Evolutionary conservation across 2,113 vertebrate genomes (phyloP), one percentile per base, ranked within the genome.

Genomic region (Seriola rivoliana): DNA sequence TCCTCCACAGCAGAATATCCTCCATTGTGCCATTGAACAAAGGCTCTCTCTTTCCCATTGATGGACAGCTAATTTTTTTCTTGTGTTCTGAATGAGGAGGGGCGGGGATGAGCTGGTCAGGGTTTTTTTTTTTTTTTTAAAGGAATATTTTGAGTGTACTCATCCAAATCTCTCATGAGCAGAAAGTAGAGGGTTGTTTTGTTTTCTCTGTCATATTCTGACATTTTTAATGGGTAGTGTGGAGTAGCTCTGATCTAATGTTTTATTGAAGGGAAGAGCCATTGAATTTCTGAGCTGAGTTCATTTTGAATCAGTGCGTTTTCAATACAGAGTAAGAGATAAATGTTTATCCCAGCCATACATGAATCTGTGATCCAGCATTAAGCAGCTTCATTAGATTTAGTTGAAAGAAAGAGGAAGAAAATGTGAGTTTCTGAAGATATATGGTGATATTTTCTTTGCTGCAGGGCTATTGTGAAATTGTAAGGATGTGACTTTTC

Each of bases 11-110:
- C 90, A 95, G 94, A 95, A 95, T 94, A 92, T 89, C 85, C 82
- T 77, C 88, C 87, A 94, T 95, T 95, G 94, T 95, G 89, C 68
- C 29, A 0, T 9, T 38, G 84, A 87, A 95, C 94, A 95, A 95
- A 95, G 91, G 76, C 89, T 8, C 87, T 75, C 91, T 94, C 89
- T 93, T 84, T 84, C 42, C 80, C 74, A 85, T 89, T 94, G 92
- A 93, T 68, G 72, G 88, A 81, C 71, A 87, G 80, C 89, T 76
- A 70, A 55, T 86, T 85, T 75, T 81, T 86, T 89, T 32, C 65
- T 72, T 86, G 79, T 77, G 73, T 87, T 90, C 62, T 78, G 82
- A 90, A 91, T 82, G 79, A 59, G 72, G n/a, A 89, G 63, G 65
- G 81, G 79, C 34, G n/a, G 70, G 68, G 58, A 11, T 42, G 84